Percentiles rank a stretch among this genome's conserved stretches.
These are phyloP conservation scores for Ips typographus DNA, from an alignment of 1,140 invertebrate genomes.

Conservation along the genomic window DNA sequence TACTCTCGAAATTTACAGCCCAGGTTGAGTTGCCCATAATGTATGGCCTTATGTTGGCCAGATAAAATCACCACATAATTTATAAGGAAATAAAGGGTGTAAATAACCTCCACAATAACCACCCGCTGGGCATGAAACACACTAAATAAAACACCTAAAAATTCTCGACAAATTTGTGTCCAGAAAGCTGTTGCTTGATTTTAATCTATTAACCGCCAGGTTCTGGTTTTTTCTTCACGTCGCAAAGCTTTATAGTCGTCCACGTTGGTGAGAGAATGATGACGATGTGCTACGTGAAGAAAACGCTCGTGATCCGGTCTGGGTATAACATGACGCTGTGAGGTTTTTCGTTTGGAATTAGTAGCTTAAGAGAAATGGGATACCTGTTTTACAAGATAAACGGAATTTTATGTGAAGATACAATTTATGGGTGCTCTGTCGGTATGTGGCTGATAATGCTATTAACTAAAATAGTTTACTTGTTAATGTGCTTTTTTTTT, in stretches of 20 bases:
- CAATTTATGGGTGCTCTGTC: too few relatives aligned
- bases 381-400: conserved; percentile 30
- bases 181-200: conserved; percentile 29
- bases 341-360: conserved; percentile 39
- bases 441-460: too few relatives aligned
- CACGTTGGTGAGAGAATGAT: conserved; percentile 1
- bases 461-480: too few relatives aligned
- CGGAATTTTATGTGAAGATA: too few relatives aligned
- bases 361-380: conserved; percentile 35
- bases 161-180: conserved; percentile 47
- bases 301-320: not conserved
- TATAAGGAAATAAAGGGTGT: conserved; percentile 46
- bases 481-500: too few relatives aligned
- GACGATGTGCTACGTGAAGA: conserved; percentile 10
- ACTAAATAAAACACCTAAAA: conserved; percentile 43
- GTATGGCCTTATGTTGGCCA: conserved; percentile 33
- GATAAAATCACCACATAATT: conserved; percentile 46
- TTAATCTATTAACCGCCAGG: conserved; percentile 35
- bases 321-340: conserved; percentile 40
- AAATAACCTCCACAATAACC: conserved; percentile 47
- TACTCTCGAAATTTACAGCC: conserved; percentile 27
- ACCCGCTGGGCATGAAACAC: conserved; percentile 39
- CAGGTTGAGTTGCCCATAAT: conserved; percentile 16
- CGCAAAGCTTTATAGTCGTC: conserved; percentile 13
- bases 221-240: conserved; percentile 30